Evolutionary conservation across 2,888 invertebrate genomes (phyloP), one percentile per base, ranked within the genome.

Genomic region (Deilephila elpenor): DNA sequence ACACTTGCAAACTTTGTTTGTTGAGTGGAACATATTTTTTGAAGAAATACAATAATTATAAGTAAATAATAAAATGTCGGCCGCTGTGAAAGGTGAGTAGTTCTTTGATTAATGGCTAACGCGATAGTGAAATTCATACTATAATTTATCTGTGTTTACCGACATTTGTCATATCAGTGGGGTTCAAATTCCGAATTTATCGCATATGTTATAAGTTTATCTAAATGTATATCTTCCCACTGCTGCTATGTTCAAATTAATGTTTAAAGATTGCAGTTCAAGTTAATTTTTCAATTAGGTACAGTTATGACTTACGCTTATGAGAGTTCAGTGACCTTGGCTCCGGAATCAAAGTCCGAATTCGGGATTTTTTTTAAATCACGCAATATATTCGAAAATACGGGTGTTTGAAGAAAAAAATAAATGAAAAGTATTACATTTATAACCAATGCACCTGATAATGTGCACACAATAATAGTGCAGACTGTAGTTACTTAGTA

Each of bases 51-150:
- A 56, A 34, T n/a, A 17, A 8, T 19, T 29, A n/a, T n/a, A 37
- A 64, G 17, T 59, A 56, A 34, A 32, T 19, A 70, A 70, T 76
- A 87, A 79, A 74, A 94, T 95, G 95, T 91, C 94, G 73, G 90
- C 85, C 72, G 88, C 94, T 77, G 89, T 90, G 73, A 95, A 95
- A 89, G 94, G 95, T 93, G 81, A 78, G 84, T 79, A 70, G 8
- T 59, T 59, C 7, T 44, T 34, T 56, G 51, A 3, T 61, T 51
- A 59, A 37, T 51, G 20, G n/a, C 44, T 20, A 8, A 44, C 5
- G 37, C 14, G 11, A 5, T 20, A 25, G 11, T 44, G 20, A 17
- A 25, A 20, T 44, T 2, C 25, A 25, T 17, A 25, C 5, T 14
- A 29, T 0, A 56, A 6, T n/a, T 25, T 17, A 32, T 19, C 5